A percentile compares a stretch with the other conserved stretches of the same genome.
Conservation (phyloP, 2,113 vertebrate species). For the Channa maculata region DNA sequence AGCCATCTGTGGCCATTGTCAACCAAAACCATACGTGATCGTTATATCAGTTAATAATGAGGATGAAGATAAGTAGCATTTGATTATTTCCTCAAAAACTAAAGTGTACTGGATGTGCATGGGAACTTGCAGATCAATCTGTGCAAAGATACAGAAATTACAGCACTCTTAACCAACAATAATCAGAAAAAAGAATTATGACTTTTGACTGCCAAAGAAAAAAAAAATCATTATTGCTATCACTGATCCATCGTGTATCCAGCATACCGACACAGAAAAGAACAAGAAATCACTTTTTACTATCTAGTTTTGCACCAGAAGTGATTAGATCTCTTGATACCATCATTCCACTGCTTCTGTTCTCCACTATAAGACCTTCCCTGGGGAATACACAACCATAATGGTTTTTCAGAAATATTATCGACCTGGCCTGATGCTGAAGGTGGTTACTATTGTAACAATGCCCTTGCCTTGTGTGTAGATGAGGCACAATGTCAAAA, state of each 20-base stretch:
- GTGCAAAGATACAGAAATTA: constrained; percentile 48
- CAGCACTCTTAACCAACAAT: constrained; percentile 37
- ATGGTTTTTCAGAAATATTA: constrained; percentile 80
- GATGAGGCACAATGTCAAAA: constrained; percentile 42
- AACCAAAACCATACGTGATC: constrained; percentile 63
- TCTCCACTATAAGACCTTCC: constrained; percentile 48
- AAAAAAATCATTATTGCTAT: constrained; percentile 54
- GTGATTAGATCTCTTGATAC: constrained; percentile 74
- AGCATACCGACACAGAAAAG: constrained; percentile 43
- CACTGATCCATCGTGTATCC: constrained; percentile 46
- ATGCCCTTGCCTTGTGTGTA: constrained; percentile 44
- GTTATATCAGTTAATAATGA: constrained; percentile 74
- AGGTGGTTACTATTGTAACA: constrained; percentile 51
- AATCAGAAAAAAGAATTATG: constrained; percentile 44
- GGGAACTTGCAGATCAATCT: constrained; percentile 35
- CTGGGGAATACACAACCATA: constrained; percentile 63
- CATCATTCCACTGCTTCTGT: constrained; percentile 64
- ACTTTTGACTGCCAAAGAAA: constrained; percentile 42
- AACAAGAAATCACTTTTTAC: constrained; percentile 66
- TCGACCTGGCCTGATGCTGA: constrained; percentile 65
- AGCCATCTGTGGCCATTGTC: constrained; percentile 79
- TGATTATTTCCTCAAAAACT: constrained; percentile 75
- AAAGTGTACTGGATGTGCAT: constrained; percentile 43
- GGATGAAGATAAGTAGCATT: constrained; percentile 74
- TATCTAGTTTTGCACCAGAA: constrained; percentile 63